A percentile compares a stretch with the other conserved stretches of the same genome.
These are phyloP conservation scores for Linurgus olivaceus DNA, from an alignment of 2,797 vertebrate species.

Conservation along the genomic window DNA sequence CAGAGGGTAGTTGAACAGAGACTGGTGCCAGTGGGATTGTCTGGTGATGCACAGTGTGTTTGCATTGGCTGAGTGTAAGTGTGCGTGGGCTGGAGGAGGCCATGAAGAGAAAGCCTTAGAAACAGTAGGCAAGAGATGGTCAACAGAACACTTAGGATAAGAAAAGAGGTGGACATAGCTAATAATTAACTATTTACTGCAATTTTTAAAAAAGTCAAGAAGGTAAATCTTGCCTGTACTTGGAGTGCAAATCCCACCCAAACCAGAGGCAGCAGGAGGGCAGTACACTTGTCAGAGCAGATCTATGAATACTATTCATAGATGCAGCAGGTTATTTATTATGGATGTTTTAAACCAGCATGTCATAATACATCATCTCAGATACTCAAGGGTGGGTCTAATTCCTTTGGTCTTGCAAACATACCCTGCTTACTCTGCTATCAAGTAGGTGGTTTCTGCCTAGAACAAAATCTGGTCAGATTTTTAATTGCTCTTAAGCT, in stretches of 20 bases:
- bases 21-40: neutral
- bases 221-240: neutral
- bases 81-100: neutral
- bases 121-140: neutral
- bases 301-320: conserved; percentile 20
- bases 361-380: conserved; percentile 29
- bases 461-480: neutral
- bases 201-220: neutral
- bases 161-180: neutral
- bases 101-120: neutral
- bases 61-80: neutral
- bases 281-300: conserved; percentile 7
- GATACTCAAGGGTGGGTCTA: neutral
- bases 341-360: neutral
- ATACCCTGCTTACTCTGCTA: neutral
- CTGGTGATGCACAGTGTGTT: neutral
- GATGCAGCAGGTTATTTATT: conserved; percentile 23
- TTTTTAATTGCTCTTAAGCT: neutral
- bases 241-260: neutral
- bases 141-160: neutral
- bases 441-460: neutral
- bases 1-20: fast-evolving
- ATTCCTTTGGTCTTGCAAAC: neutral
- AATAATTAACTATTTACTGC: neutral
- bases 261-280: neutral